These are phyloP conservation scores for Ceyx melanurus DNA, from an alignment of 2,113 vertebrate species.

Conservation along the genomic window DNA sequence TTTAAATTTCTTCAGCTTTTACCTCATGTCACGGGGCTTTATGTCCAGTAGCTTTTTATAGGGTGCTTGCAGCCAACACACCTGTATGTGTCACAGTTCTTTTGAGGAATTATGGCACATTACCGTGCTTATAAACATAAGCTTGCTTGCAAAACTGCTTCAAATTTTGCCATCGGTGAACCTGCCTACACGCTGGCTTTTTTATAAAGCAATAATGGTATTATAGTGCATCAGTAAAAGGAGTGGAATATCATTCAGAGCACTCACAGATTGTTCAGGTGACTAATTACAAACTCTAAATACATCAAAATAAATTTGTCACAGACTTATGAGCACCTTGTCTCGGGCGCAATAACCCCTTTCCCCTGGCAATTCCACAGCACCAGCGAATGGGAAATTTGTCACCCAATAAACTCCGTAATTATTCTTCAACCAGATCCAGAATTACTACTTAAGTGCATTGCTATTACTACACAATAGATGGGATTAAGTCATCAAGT, in stretches of 20 bases:
- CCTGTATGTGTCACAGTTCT: not conserved
- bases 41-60: not conserved
- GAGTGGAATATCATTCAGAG: not conserved
- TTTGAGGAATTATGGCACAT: not conserved
- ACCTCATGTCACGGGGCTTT: not conserved
- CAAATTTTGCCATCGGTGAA: not conserved
- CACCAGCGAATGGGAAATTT: conserved; percentile 11
- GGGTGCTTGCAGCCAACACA: not conserved
- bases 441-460: conserved; percentile 24
- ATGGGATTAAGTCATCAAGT: conserved; percentile 45
- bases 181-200: not conserved
- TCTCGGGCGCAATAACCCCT: not conserved
- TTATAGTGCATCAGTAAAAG: not conserved
- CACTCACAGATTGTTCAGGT: not conserved
- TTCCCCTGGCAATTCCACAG: not conserved
- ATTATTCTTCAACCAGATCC: conserved; percentile 22
- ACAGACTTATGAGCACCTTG: not conserved
- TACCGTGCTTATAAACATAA: not conserved
- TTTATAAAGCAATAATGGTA: not conserved
- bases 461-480: conserved; percentile 33
- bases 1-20: not conserved
- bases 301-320: conserved; percentile 19
- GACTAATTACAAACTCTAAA: not conserved
- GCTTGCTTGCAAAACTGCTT: not conserved
- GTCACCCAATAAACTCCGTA: not conserved